A percentile compares a stretch with the other conserved stretches of the same genome.
Evolutionary conservation across 2,888 invertebrate species (phyloP).

Genomic region (Oligia strigilis): DNA sequence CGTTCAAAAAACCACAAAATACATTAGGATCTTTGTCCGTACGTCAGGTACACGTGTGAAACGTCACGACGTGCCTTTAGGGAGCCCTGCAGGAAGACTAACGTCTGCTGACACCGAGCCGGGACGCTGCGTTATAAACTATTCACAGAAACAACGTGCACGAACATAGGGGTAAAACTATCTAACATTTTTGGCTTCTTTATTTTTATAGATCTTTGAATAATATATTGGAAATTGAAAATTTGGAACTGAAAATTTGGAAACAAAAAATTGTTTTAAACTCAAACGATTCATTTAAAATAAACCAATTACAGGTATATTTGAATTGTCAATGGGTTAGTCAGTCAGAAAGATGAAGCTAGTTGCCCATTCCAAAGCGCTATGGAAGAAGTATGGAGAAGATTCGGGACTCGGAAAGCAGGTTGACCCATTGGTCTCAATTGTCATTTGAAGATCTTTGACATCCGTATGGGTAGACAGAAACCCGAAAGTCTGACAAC

Average conservation of each 20-base stretch:
- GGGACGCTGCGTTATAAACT: conserved; percentile 29
- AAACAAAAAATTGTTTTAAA: not conserved
- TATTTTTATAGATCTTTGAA: not conserved
- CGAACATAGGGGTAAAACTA: not conserved
- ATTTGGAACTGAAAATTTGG: not conserved
- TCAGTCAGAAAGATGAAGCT: not conserved
- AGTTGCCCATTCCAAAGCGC: not conserved
- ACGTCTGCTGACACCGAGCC: conserved; percentile 5
- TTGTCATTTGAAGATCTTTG: too few species aligned
- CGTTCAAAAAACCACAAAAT: not conserved
- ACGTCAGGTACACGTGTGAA: conserved; percentile 17
- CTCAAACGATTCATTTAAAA: too few species aligned
- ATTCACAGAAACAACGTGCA: conserved; percentile 24
- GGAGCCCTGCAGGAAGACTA: conserved; percentile 39
- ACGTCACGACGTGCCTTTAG: conserved; percentile 28
- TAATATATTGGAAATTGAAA: not conserved
- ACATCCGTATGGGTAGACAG: too few species aligned
- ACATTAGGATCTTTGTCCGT: not conserved
- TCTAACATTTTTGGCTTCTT: not conserved
- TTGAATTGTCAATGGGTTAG: not conserved
- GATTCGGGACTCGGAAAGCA: too few species aligned
- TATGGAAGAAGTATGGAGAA: too few species aligned
- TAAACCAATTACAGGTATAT: not conserved
- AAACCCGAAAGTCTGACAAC: too few species aligned
- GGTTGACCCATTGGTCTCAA: too few species aligned